Conservation (phyloP, 2,797 vertebrate genomes). For the Acridotheres tristis region DNA sequence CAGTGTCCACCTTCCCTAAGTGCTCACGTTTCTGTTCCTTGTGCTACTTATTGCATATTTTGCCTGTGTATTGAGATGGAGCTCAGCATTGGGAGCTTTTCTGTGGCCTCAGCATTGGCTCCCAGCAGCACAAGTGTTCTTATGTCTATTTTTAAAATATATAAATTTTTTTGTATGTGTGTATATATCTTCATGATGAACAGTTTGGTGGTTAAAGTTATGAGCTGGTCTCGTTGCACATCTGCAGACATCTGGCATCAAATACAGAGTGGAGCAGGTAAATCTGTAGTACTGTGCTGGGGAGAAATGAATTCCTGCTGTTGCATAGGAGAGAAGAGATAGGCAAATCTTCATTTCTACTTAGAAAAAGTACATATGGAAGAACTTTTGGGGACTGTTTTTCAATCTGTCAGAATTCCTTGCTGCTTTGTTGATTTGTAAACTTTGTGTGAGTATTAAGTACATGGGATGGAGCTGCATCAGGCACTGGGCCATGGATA, state of each 20-base stretch:
- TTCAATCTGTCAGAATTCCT: background rate
- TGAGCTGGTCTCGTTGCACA: background rate
- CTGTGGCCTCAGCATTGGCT: background rate
- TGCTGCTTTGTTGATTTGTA: background rate
- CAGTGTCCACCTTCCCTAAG: background rate
- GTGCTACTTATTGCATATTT: background rate
- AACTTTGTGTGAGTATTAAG: background rate
- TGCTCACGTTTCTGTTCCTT: background rate
- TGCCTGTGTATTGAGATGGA: background rate
- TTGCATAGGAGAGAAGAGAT: background rate
- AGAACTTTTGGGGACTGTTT: background rate
- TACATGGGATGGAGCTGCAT: background rate
- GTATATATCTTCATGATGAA: background rate
- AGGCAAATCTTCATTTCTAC: background rate
- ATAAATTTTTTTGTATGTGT: accelerated
- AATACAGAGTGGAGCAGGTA: background rate
- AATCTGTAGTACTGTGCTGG: background rate
- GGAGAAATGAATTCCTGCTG: background rate
- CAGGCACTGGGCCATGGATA: background rate
- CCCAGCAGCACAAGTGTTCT: background rate
- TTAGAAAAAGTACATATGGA: background rate
- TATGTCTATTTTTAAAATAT: background rate
- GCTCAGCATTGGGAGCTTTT: background rate
- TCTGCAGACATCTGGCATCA: background rate
- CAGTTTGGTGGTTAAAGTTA: background rate